Base-by-base conservation (phyloP, 2,113 vertebrate genomes). In the Scomber japonicus region DNA sequence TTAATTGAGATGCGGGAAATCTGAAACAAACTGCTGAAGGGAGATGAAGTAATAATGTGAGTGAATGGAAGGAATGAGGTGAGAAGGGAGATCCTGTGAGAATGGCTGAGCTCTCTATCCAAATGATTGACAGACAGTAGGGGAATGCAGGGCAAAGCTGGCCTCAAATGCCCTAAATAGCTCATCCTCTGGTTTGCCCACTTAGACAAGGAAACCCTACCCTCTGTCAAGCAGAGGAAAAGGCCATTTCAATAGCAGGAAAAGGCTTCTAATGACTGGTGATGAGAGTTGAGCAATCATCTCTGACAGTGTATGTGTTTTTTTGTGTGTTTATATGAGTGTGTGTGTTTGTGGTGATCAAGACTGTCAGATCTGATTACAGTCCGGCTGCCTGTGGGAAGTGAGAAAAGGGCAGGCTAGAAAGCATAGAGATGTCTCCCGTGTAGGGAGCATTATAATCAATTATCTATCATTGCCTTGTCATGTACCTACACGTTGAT, bases 201-300 rank as follows among this genome's bases (percentile, higher is more conserved):
- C 84, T 92, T 89, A 91, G 71, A 30, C 53, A 27, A 54, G 76
- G 90, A 92, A 93, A 92, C 85, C 71, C 73, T 27, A 91, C 83
- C 80, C 75, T 71, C 77, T 75, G 83, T 75, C 54, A 72, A 88
- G 81, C 66, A 55, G 49, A 69, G 78, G 63, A 48, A 89, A 86
- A 87, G 76, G 80, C 78, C 78, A 88, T 75, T 88, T 89, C 81
- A 91, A 82, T 85, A 68, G 75, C 68, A 53, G 79, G 78, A 71
- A 66, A 74, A 91, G 85, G 80, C 30, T 45, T 69, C 57, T 61
- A 0, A 1, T 78, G 84, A 75, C 81, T 45, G 24, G 74, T 85
- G 82, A 92, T 78, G 75, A 82, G 67, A 81, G 79, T 55, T 21
- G 2, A 82, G 80, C 82, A 83, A 87, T 88, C 83, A 87, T 74